Evolutionary conservation across 2,888 invertebrate genomes (phyloP).

Genomic region (Polyploca ridens): DNA sequence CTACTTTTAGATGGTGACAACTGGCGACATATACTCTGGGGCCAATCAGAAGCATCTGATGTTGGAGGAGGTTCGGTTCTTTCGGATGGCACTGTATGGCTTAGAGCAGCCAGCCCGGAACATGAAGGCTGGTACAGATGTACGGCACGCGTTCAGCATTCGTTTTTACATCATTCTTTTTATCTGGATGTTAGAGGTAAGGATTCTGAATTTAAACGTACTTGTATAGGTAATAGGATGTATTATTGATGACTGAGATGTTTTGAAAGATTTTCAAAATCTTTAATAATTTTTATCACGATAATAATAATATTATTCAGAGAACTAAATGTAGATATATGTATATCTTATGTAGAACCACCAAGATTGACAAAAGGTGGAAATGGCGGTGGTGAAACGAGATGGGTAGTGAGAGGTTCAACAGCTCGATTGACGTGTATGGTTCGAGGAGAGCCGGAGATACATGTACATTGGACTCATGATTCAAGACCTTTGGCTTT

Average conservation of each 20-base stretch:
- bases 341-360: slow-evolving; percentile 64
- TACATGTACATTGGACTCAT: slow-evolving; percentile 84
- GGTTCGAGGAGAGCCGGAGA: slow-evolving; percentile 86
- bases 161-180: slow-evolving; percentile 73
- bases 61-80: slow-evolving; percentile 84
- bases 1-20: slow-evolving; percentile 67
- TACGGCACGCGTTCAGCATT: slow-evolving; percentile 86
- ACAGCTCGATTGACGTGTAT: slow-evolving; percentile 86
- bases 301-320: too few relatives aligned
- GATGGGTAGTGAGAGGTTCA: slow-evolving; percentile 76
- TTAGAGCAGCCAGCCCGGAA: slow-evolving; percentile 89
- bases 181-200: slow-evolving; percentile 77
- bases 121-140: slow-evolving; percentile 95
- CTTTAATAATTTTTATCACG: too few relatives aligned
- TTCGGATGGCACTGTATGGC: slow-evolving; percentile 89
- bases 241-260: too few relatives aligned
- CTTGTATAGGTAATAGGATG: too few relatives aligned
- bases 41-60: slow-evolving; percentile 71
- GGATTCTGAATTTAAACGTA: slow-evolving; percentile 12
- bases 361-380: slow-evolving; percentile 67
- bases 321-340: too few relatives aligned
- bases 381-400: slow-evolving; percentile 64
- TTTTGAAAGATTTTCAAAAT: not conserved
- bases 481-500: slow-evolving; percentile 73
- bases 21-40: slow-evolving; percentile 77